Percentiles rank a stretch among this genome's conserved stretches.
phyloP scores from a whole-genome alignment of 2,888 invertebrate species.

The Dynastes grantii region DNA sequence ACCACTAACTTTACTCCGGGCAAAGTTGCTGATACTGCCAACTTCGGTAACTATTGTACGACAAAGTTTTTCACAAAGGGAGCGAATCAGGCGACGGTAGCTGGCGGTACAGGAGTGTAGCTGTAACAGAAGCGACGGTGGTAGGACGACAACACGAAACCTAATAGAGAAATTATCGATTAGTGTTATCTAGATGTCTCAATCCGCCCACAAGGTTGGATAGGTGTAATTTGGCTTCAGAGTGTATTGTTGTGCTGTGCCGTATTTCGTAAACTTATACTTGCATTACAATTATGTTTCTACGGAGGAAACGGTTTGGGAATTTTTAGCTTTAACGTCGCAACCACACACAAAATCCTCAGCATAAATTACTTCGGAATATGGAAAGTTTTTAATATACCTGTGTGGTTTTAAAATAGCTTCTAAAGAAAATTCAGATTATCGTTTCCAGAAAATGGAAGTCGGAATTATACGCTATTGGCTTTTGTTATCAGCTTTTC shows the following conservation, averaged over 20 bases:
- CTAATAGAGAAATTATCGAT: constrained; percentile 47
- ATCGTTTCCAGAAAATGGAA: no score
- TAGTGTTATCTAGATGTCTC: constrained; percentile 35
- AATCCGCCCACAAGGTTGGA: constrained; percentile 10
- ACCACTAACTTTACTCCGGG: constrained; percentile 40
- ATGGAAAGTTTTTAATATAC: no score
- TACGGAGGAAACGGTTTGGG: no score
- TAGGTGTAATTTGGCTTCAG: constrained; percentile 17
- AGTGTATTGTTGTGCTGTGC: constrained; percentile 5
- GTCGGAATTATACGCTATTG: no score
- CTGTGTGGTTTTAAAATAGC: no score
- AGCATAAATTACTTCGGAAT: no score
- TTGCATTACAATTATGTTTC: no score
- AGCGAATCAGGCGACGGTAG: constrained; percentile 1
- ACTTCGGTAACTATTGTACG: constrained; percentile 44
- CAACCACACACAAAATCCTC: no score
- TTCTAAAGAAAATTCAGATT: no score
- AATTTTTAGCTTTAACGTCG: no score
- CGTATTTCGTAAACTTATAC: no score
- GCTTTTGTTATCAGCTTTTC: no score
- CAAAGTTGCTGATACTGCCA: constrained; percentile 38
- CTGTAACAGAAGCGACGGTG: constrained; percentile 1
- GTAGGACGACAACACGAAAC: constrained; percentile 38
- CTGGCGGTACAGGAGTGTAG: constrained; percentile 4
- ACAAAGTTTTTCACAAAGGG: constrained; percentile 41